Evolutionary conservation across 2,113 vertebrate species (phyloP).

Genomic region (Arizona elegans): DNA sequence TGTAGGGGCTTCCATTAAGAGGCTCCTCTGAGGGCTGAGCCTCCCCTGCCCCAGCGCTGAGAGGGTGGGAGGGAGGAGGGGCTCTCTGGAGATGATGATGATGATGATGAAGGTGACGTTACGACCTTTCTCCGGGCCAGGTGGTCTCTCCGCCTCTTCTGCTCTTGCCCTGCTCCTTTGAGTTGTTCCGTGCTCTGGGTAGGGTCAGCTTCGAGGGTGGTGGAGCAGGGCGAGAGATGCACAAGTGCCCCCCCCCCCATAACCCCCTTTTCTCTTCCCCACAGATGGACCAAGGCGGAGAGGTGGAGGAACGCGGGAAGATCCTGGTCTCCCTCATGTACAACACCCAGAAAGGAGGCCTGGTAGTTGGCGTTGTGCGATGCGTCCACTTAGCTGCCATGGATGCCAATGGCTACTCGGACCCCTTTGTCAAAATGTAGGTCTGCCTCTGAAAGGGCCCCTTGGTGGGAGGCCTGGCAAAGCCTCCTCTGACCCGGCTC

Average conservation of each 20-base stretch:
- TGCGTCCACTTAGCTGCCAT: constrained; percentile 95
- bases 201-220: background rate
- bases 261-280: rapidly evolving
- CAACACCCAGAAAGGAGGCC: constrained; percentile 85
- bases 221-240: background rate
- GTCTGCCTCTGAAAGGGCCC: constrained; percentile 36
- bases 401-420: constrained; percentile 97
- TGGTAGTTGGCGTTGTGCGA: constrained; percentile 89
- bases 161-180: background rate
- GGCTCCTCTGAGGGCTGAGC: background rate
- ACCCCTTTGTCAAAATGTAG: constrained; percentile 97
- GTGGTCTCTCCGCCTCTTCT: background rate
- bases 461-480: no score
- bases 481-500: background rate
- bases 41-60: background rate
- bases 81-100: background rate
- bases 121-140: no score
- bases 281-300: constrained; percentile 81
- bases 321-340: constrained; percentile 96
- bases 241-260: background rate
- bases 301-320: constrained; percentile 89
- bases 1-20: background rate
- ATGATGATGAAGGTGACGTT: no score
- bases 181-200: background rate
- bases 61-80: background rate